phyloP scores from a whole-genome alignment of 2,888 invertebrate species.

The Mayetiola destructor region DNA sequence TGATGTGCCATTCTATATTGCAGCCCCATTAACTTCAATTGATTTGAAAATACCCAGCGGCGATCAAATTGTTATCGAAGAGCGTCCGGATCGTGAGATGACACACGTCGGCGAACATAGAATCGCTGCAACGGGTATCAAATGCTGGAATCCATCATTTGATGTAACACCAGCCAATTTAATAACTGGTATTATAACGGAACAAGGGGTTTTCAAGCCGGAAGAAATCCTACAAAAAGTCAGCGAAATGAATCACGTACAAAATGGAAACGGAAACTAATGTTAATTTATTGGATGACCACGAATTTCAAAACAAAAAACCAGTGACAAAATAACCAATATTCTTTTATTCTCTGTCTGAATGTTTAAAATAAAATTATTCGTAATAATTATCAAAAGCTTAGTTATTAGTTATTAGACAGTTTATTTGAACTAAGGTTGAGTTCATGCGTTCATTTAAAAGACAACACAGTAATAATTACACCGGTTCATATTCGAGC shows the following conservation, averaged over 20 bases:
- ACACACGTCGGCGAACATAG: conserved; percentile 73
- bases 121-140: conserved; percentile 83
- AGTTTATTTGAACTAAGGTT: too few relatives aligned
- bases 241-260: conserved; percentile 18
- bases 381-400: too few relatives aligned
- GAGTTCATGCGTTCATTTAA: too few relatives aligned
- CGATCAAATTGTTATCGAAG: conserved; percentile 82
- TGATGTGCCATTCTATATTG: conserved; percentile 86
- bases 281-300: background rate
- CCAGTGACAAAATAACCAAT: too few relatives aligned
- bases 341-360: too few relatives aligned
- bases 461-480: too few relatives aligned
- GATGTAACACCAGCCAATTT: conserved; percentile 90
- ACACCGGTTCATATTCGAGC: too few relatives aligned
- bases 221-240: conserved; percentile 31
- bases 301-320: too few relatives aligned
- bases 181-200: conserved; percentile 89
- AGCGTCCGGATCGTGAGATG: conserved; percentile 78
- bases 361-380: too few relatives aligned
- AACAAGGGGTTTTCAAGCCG: conserved; percentile 71
- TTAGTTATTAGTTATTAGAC: too few relatives aligned
- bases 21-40: conserved; percentile 84
- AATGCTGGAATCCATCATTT: conserved; percentile 97
- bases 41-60: conserved; percentile 68
- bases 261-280: background rate